Evolutionary conservation across 2,888 invertebrate genomes (phyloP), one percentile per base, ranked within the genome.

Genomic region (Shargacucullia verbasci): DNA sequence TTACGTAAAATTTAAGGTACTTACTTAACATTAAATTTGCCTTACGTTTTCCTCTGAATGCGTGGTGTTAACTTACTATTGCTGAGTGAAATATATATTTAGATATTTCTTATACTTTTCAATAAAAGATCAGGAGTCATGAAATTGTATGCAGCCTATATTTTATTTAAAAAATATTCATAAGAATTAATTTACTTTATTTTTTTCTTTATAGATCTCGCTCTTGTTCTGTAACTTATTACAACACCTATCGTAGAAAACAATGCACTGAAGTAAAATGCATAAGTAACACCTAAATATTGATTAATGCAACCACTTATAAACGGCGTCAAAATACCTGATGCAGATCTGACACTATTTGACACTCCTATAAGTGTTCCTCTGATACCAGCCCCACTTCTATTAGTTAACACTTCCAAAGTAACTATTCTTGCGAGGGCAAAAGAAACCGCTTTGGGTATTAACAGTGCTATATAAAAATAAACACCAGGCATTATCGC

Each of bases 301-400:
- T 95, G 94, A 58, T 88, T 90, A 29, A 95, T 78, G 29, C 94
- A 60, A 38, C 95, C 95, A 6, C 93, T 88, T 7, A 94, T 72
- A 6, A 95, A 73, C 0, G 95, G 95, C 1, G 95, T 89, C n/a
- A 95, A 56, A 67, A 95, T 93, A 56, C 95, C 90, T 1, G 95
- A 91, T 25, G 95, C 57, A 2, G 95, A 94, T 70, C 94, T 92
- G 0, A 95, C 83, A 79, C 95, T 95, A 72, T 94, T 94, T 1
- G 94, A 90, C 12, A 94, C 91, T 12, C 95, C 95, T 14, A 95
- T 86, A 5, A 95, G 79, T 2, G 95, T 94, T 0, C 95, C 95
- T 62, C 90, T 89, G 61, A 95, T 94, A n/a, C 85, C 82, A 38
- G 87, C 79, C n/a, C 85, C 82, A 37, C 94, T 90, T 71, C 91